A percentile compares a stretch with the other conserved stretches of the same genome.
Conservation (phyloP, 2,113 vertebrate species). For the Bettongia penicillata region DNA sequence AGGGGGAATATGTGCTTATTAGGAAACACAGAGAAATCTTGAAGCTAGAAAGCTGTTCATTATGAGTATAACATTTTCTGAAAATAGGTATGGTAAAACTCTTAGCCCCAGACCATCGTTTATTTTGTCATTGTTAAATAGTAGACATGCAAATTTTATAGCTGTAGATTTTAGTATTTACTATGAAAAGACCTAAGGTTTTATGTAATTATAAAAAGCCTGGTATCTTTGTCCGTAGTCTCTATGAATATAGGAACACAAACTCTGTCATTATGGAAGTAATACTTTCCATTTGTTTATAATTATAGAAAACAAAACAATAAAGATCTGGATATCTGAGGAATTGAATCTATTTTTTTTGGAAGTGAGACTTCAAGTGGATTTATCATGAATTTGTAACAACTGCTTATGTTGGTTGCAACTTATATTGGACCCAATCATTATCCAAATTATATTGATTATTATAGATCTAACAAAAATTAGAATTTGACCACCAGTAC, state of each 20-base stretch:
- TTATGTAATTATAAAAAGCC: neutral
- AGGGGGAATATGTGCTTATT: conserved; percentile 15
- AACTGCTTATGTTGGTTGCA: neutral
- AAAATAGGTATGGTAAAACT: conserved; percentile 19
- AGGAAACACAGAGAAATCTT: conserved; percentile 9
- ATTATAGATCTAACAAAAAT: conserved; percentile 6
- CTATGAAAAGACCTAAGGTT: conserved; percentile 12
- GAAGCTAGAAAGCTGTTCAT: neutral
- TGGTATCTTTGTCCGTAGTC: neutral
- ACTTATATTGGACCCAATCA: neutral
- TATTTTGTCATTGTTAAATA: conserved; percentile 35
- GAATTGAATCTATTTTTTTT: conserved; percentile 31
- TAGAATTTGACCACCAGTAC: conserved; percentile 44
- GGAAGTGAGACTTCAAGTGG: conserved; percentile 30
- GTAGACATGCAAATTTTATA: conserved; percentile 17
- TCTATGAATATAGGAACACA: neutral
- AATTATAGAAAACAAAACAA: neutral
- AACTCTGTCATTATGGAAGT: conserved; percentile 18
- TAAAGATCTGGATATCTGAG: neutral
- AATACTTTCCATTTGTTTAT: conserved; percentile 4
- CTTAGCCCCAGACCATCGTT: neutral
- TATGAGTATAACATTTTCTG: conserved; percentile 45
- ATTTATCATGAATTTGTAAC: neutral
- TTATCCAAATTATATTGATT: conserved; percentile 36
- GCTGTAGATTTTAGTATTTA: conserved; percentile 27